A percentile compares a stretch with the other conserved stretches of the same genome.
Evolutionary conservation across 2,113 vertebrate species (phyloP).

Genomic region (Clarias magur): DNA sequence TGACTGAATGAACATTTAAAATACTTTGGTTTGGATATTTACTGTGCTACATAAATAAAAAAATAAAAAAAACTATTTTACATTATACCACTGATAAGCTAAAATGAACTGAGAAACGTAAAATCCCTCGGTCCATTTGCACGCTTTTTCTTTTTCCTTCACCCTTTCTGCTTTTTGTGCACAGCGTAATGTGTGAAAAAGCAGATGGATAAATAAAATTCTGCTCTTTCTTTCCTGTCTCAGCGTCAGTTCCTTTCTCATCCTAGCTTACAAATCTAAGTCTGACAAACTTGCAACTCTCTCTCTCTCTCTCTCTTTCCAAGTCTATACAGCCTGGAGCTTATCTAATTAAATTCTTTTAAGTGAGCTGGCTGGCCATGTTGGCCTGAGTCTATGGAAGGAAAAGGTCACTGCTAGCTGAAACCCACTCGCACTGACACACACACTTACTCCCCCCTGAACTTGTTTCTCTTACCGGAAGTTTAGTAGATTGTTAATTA

Average conservation of each 20-base stretch:
- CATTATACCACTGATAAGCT: neutral
- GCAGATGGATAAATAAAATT: neutral
- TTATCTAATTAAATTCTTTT: conserved; percentile 76
- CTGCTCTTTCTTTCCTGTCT: neutral
- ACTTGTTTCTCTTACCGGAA: conserved; percentile 52
- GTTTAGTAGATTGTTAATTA: conserved; percentile 78
- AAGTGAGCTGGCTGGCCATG: conserved; percentile 68
- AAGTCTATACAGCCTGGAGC: conserved; percentile 67
- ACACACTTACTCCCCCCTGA: conserved; percentile 7
- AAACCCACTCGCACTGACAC: conserved; percentile 48
- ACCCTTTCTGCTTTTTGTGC: neutral
- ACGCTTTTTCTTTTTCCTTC: neutral
- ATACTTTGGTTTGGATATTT: neutral
- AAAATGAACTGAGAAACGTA: neutral
- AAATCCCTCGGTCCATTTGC: neutral
- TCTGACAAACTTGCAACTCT: neutral
- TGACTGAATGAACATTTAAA: too few relatives aligned
- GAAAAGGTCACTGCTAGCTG: conserved; percentile 72
- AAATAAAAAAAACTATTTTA: neutral
- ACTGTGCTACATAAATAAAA: neutral
- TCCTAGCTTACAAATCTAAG: neutral
- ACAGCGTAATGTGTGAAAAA: neutral
- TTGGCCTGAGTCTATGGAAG: conserved; percentile 60
- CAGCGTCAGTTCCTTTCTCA: neutral
- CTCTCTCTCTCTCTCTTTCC: neutral